phyloP scores from a whole-genome alignment of 2,797 vertebrate genomes.

The Catharus ustulatus region DNA sequence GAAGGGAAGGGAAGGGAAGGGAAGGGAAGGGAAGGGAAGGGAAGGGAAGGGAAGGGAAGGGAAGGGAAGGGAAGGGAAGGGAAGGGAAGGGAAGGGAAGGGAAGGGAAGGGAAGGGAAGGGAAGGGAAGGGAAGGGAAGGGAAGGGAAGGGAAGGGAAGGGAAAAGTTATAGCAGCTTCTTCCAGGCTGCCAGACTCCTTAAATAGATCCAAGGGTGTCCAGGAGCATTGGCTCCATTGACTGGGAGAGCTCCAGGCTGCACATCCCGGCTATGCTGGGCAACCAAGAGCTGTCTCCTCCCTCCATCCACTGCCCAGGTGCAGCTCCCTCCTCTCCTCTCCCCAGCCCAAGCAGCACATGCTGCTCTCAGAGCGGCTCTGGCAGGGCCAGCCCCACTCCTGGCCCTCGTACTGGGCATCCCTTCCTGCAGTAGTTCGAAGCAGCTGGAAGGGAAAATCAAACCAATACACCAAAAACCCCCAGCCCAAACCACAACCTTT shows the following conservation, averaged over 20 bases:
- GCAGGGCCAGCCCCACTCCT: not conserved
- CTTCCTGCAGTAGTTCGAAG: not conserved
- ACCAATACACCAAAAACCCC: not conserved
- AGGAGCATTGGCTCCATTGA: not conserved
- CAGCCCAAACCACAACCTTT: fast-evolving
- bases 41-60: not conserved
- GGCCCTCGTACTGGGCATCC: not conserved
- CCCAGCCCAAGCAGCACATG: not conserved
- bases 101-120: not conserved
- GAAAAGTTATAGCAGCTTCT: not conserved
- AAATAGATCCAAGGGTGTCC: slow-evolving; percentile 25
- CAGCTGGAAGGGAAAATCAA: not conserved
- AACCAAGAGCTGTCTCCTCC: not conserved
- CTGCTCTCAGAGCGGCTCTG: not conserved
- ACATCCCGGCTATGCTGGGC: not conserved
- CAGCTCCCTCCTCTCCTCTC: not conserved
- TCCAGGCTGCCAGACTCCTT: not conserved
- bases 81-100: no score
- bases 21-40: not conserved
- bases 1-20: not conserved
- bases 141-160: not conserved
- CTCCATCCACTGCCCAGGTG: not conserved
- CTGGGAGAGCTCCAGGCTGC: slow-evolving; percentile 1
- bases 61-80: not conserved
- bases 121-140: not conserved